Conservation (phyloP, 1,140 invertebrate genomes). For the Gonioctena quinquepunctata region DNA sequence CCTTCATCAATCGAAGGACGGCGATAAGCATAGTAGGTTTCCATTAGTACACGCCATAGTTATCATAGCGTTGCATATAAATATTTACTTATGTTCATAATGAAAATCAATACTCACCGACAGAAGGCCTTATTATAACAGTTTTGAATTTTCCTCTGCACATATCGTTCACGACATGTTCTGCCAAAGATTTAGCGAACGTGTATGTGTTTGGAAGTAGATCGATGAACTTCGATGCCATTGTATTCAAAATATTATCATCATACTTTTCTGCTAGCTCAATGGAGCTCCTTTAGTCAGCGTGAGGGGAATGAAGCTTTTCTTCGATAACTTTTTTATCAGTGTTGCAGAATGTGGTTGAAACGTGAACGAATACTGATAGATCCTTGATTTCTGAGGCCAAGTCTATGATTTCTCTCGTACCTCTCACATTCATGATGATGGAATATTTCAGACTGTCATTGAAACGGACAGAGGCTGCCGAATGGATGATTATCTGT, state of each 20-base stretch:
- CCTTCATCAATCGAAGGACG: no score
- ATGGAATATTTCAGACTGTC: constrained; percentile 68
- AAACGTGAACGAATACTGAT: constrained; percentile 69
- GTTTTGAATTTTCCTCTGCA: constrained; percentile 69
- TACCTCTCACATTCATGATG: constrained; percentile 61
- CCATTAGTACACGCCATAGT: no score
- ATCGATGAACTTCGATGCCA: constrained; percentile 73
- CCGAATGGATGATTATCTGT: constrained; percentile 87
- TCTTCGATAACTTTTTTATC: constrained; percentile 67
- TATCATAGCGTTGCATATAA: no score
- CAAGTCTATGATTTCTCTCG: constrained; percentile 60
- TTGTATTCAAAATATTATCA: constrained; percentile 64
- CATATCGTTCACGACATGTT: constrained; percentile 74
- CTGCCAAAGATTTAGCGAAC: constrained; percentile 81
- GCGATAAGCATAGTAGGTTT: no score
- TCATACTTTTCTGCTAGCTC: constrained; percentile 80
- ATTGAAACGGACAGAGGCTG: constrained; percentile 88
- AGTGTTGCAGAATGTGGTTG: not conserved
- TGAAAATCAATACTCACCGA: no score
- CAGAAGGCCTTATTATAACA: constrained; percentile 87
- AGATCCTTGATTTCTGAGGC: constrained; percentile 64
- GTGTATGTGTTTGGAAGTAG: constrained; percentile 84
- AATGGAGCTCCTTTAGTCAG: constrained; percentile 83
- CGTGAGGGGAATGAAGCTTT: constrained; percentile 79
- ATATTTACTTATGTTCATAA: no score